Conservation (phyloP, 2,113 vertebrate species). For the Sphyrna mokarran region DNA sequence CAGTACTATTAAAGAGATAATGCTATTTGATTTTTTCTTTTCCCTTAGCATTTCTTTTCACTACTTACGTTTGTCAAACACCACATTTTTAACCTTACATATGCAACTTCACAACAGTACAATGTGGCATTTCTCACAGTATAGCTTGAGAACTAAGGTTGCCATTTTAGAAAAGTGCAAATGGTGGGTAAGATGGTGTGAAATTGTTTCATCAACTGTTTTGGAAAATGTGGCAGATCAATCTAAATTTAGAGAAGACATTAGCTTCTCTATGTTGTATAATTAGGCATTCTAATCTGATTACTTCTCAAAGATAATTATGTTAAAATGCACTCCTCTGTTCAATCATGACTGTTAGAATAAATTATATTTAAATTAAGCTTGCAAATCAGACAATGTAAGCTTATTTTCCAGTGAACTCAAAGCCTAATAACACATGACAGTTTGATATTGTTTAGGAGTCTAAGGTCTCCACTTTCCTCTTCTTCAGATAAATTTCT, state of each 20-base stretch:
- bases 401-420: conserved; percentile 14
- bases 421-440: background rate
- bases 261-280: background rate
- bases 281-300: conserved; percentile 23
- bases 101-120: no score
- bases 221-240: conserved; percentile 13
- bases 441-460: background rate
- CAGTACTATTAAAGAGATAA: no score
- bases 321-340: conserved; percentile 24
- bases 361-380: conserved; percentile 7
- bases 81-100: no score
- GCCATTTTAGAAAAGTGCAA: background rate
- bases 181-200: background rate
- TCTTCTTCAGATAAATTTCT: background rate
- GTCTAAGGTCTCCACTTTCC: background rate
- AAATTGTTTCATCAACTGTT: background rate
- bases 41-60: no score
- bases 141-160: background rate
- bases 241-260: conserved; percentile 12
- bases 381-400: conserved; percentile 1
- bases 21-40: no score
- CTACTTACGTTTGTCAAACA: no score
- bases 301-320: conserved; percentile 22
- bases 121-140: background rate
- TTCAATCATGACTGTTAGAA: conserved; percentile 4